A percentile compares a stretch with the other conserved stretches of the same genome.
These are phyloP conservation scores for Ellobius talpinus DNA, from an alignment of 2,113 vertebrate genomes.

Conservation along the genomic window DNA sequence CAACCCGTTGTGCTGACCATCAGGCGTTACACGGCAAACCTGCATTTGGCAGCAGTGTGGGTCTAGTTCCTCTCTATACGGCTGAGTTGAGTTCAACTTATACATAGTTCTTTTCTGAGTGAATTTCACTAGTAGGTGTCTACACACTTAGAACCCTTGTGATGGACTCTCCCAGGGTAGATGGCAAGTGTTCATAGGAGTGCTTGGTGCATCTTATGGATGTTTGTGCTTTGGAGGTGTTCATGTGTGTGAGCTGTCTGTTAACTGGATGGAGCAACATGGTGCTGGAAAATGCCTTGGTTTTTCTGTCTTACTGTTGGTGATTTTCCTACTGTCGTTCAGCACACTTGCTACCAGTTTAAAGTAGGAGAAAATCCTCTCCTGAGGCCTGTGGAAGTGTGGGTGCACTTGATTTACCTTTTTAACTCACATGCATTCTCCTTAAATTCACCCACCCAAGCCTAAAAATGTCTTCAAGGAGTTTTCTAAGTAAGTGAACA, in stretches of 20 bases:
- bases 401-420: not conserved
- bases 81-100: not conserved
- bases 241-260: not conserved
- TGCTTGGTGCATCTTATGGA: accelerated
- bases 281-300: not conserved
- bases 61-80: not conserved
- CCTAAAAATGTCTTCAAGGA: not conserved
- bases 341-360: not conserved
- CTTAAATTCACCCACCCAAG: not conserved
- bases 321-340: not conserved
- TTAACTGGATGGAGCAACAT: not conserved
- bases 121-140: not conserved
- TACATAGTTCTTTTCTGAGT: not conserved
- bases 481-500: not conserved
- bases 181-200: accelerated
- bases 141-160: not conserved
- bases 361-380: not conserved
- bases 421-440: not conserved
- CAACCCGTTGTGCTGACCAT: not conserved
- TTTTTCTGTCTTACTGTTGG: not conserved
- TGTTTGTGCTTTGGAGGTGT: not conserved
- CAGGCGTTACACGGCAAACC: accelerated
- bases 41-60: not conserved
- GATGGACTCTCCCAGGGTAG: accelerated
- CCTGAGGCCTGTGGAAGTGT: not conserved